Evolutionary conservation across 2,797 vertebrate species (phyloP).

Genomic region (Sebastes ruberrimus): DNA sequence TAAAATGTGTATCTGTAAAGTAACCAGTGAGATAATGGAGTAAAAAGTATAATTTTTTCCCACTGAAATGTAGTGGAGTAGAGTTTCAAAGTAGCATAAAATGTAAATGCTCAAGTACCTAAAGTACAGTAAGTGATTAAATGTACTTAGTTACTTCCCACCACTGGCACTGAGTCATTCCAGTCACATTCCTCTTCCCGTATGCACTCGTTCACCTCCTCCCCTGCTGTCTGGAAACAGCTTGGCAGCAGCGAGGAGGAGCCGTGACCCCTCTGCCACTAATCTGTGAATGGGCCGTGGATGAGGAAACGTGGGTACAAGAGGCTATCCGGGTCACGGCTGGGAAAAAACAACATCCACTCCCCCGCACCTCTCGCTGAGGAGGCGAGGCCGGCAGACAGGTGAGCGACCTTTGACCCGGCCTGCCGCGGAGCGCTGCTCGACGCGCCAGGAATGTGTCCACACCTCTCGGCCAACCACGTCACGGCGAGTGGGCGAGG

Average conservation of each 20-base stretch:
- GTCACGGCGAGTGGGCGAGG: slow-evolving; percentile 51
- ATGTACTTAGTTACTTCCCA: slow-evolving; percentile 25
- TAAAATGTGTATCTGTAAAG: neutral
- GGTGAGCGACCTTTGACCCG: slow-evolving; percentile 67
- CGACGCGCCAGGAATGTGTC: slow-evolving; percentile 74
- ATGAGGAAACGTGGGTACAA: slow-evolving; percentile 53
- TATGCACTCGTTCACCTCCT: slow-evolving; percentile 64
- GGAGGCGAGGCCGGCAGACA: slow-evolving; percentile 50
- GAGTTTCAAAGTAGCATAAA: neutral
- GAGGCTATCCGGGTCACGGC: slow-evolving; percentile 50
- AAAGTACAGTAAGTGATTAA: neutral
- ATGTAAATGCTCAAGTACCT: neutral
- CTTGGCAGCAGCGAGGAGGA: slow-evolving; percentile 43
- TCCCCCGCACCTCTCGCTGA: slow-evolving; percentile 12
- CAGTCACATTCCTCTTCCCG: slow-evolving; percentile 49
- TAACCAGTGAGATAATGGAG: neutral
- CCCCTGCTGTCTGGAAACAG: slow-evolving; percentile 54
- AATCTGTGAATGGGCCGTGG: slow-evolving; percentile 54
- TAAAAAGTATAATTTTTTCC: neutral
- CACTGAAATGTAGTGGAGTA: too few species aligned
- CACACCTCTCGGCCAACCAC: slow-evolving; percentile 67
- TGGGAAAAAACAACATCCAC: slow-evolving; percentile 46
- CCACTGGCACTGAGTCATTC: slow-evolving; percentile 11
- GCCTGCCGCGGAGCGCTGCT: slow-evolving; percentile 35
- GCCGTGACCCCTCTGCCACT: slow-evolving; percentile 57